Percentiles rank a stretch among this genome's conserved stretches.
Evolutionary conservation across 2,797 vertebrate genomes (phyloP).

Genomic region (Benthosema pterotum): DNA sequence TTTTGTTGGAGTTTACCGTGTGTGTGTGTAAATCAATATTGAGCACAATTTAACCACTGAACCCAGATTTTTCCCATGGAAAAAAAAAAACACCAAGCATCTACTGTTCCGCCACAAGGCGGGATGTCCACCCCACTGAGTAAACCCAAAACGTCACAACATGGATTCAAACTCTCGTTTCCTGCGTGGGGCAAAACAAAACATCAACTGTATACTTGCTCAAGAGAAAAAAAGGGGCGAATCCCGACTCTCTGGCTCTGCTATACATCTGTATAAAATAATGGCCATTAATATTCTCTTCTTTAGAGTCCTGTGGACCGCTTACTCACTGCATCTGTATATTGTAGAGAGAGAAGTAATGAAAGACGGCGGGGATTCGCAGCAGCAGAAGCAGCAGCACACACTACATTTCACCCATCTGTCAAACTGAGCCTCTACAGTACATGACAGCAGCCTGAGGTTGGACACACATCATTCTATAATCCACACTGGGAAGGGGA

Average conservation of each 20-base stretch:
- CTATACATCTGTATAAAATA: too few species aligned
- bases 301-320: background rate
- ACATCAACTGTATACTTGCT: too few species aligned
- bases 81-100: too few species aligned
- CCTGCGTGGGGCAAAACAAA: too few species aligned
- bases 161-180: too few species aligned
- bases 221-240: too few species aligned
- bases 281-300: background rate
- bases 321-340: background rate
- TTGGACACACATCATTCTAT: constrained; percentile 32
- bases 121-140: too few species aligned
- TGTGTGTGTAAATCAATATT: background rate
- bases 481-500: constrained; percentile 40
- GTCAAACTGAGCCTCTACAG: constrained; percentile 28
- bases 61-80: background rate
- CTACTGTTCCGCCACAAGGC: background rate
- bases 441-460: constrained; percentile 60
- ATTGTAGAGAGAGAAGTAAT: constrained; percentile 7
- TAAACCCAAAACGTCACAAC: too few species aligned
- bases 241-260: too few species aligned
- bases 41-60: constrained; percentile 1
- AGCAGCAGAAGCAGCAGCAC: too few species aligned
- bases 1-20: too few species aligned
- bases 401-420: constrained; percentile 34
- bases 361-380: constrained; percentile 4